Conservation (phyloP, 23 tunicate genomes). For the Corella eumyota region DNA sequence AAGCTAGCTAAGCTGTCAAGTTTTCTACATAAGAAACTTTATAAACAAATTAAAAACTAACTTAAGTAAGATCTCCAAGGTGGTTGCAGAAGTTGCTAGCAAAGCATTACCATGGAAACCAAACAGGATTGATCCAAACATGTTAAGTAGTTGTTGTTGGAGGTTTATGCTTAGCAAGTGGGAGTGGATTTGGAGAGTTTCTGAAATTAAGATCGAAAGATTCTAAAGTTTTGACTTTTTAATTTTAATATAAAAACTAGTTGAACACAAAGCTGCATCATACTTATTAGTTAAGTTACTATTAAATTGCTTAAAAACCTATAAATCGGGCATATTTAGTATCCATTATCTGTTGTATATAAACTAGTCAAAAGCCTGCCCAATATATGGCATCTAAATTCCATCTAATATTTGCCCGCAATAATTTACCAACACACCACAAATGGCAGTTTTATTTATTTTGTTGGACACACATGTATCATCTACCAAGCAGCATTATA, state of each 20-base stretch:
- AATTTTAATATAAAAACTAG: background rate
- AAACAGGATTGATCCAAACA: conserved; percentile 74
- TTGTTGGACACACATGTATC: too few relatives aligned
- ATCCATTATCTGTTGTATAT: too few relatives aligned
- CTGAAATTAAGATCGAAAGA: conserved; percentile 14
- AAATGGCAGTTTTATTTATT: too few relatives aligned
- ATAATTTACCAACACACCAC: too few relatives aligned
- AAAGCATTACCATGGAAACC: conserved; percentile 74
- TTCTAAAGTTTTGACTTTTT: background rate
- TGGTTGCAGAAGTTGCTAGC: conserved; percentile 69
- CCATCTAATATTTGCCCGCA: too few relatives aligned
- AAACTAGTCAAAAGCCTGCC: too few relatives aligned
- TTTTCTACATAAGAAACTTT: too few relatives aligned
- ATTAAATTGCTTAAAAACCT: background rate
- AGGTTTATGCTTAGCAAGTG: conserved; percentile 19
- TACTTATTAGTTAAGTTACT: background rate
- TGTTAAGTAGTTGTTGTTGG: conserved; percentile 44
- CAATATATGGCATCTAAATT: too few relatives aligned
- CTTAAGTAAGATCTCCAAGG: conserved; percentile 69
- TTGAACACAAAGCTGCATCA: background rate
- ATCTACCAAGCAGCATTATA: too few relatives aligned
- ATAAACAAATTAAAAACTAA: too few relatives aligned
- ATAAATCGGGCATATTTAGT: too few relatives aligned
- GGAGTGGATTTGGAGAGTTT: conserved; percentile 66
- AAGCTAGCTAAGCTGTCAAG: too few relatives aligned